phyloP scores from a whole-genome alignment of 2,113 vertebrate species.

The Hemiscyllium ocellatum region DNA sequence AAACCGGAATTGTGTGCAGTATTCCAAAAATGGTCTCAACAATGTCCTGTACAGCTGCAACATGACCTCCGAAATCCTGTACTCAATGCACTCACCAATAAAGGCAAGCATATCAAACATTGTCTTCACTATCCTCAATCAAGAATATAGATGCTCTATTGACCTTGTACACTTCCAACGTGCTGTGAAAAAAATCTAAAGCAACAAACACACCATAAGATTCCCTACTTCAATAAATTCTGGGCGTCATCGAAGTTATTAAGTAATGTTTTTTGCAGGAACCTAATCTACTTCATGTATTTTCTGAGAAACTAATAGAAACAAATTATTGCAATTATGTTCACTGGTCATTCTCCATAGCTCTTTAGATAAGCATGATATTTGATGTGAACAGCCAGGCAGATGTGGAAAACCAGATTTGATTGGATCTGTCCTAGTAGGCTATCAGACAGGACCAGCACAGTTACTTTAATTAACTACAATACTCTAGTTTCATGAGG shows the following conservation, averaged over 20 bases:
- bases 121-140: not conserved
- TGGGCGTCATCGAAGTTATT: not conserved
- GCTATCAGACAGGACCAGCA: not conserved
- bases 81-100: too few relatives aligned
- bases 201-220: not conserved
- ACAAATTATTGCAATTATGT: not conserved
- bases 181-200: not conserved
- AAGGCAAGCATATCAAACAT: too few relatives aligned
- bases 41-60: too few relatives aligned
- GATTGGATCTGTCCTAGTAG: too few relatives aligned
- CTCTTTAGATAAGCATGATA: not conserved
- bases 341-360: not conserved
- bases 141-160: not conserved
- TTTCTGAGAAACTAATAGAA: not conserved
- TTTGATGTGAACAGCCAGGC: not conserved
- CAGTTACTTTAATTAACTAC: not conserved
- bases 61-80: too few relatives aligned
- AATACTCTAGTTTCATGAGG: not conserved
- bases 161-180: not conserved
- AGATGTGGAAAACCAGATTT: too few relatives aligned
- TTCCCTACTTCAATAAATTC: not conserved
- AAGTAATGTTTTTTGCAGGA: not conserved
- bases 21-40: too few relatives aligned
- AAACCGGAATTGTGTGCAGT: too few relatives aligned
- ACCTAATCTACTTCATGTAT: not conserved